Base-by-base conservation (phyloP, 2,888 invertebrate genomes). In the Rhamphomyia laevipes region DNA sequence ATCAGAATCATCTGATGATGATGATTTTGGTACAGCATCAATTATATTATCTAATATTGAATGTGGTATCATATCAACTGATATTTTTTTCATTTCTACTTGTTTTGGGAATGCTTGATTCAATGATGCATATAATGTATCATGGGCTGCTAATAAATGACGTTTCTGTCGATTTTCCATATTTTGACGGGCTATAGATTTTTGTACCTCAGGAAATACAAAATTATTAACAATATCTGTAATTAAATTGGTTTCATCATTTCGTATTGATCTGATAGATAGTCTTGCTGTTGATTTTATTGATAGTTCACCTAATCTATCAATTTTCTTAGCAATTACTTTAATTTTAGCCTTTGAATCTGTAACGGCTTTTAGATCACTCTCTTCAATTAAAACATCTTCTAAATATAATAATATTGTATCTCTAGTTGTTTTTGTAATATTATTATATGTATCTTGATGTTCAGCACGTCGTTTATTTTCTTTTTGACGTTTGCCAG, bases 401-500 rank as follows among this genome's bases (percentile, higher is more conserved):
- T 80, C 74, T 38, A 85, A 68, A 61, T 81, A 84, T 6, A 75
- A 64, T 51, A 81, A 77, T 1, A 82, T 76, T 0, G 77, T 74
- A 38, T 77, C 75, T 59, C 77, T 77, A 40, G 62, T 60, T 1
- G 58, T 53, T 13, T 56, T 23, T 38, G 59, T 55, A 17, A 74
- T 74, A 70, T 84, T 81, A 64, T 80, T 81, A 63, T 87, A 90
- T 63, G 90, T 80, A 65, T 88, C 84, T 56, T 90, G 87, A 56
- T 86, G 82, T 60, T 88, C 83, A 9, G 77, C 65, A 7, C 87
- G 72, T 37, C 84, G 71, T 48, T 81, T 74, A 55, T 84, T 78
- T 63, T 91, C 90, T 45, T 77, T 76, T 65, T 91, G 88, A 17
- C 88, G 70, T 45, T 82, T 71, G 1, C 89, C 88, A 3, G 85